Conservation (phyloP, 1,140 invertebrate genomes). For the Leptoteleia sp. region DNA sequence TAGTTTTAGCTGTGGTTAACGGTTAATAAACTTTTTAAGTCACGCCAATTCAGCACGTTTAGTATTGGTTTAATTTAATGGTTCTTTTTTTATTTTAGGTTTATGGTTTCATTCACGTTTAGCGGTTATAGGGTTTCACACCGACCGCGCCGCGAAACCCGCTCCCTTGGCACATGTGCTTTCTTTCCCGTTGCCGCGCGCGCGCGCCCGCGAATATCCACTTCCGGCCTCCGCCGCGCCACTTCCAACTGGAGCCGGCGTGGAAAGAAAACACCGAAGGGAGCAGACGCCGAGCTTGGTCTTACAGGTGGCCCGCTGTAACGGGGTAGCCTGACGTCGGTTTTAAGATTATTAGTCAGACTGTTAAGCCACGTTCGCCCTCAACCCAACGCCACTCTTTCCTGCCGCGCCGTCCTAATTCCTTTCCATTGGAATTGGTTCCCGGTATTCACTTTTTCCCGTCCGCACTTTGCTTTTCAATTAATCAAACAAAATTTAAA, state of each 20-base stretch:
- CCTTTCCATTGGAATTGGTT: too few relatives aligned
- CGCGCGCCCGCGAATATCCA: neutral
- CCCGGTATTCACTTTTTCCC: too few relatives aligned
- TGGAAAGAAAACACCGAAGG: constrained; percentile 54
- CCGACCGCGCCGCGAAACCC: constrained; percentile 75
- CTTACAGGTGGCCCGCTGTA: constrained; percentile 79
- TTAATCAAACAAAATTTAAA: too few relatives aligned
- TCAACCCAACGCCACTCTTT: constrained; percentile 35
- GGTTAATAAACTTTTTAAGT: too few relatives aligned
- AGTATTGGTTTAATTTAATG: constrained; percentile 25
- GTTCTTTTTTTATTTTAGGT: constrained; percentile 24
- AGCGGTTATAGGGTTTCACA: constrained; percentile 78
- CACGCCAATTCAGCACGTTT: constrained; percentile 11
- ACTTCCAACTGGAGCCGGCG: constrained; percentile 6
- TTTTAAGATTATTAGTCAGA: constrained; percentile 76
- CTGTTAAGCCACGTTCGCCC: constrained; percentile 68
- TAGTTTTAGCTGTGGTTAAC: neutral
- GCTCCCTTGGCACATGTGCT: constrained; percentile 68
- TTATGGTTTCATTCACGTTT: constrained; percentile 52
- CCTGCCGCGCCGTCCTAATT: too few relatives aligned
- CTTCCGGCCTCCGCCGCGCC: too few relatives aligned
- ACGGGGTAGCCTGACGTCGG: constrained; percentile 80
- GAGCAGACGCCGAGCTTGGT: constrained; percentile 75
- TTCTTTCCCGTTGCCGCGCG: constrained; percentile 25
- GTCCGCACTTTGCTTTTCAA: too few relatives aligned